Evolutionary conservation across 23 tunicate species (phyloP).

Genomic region (Ciona savignyi): DNA sequence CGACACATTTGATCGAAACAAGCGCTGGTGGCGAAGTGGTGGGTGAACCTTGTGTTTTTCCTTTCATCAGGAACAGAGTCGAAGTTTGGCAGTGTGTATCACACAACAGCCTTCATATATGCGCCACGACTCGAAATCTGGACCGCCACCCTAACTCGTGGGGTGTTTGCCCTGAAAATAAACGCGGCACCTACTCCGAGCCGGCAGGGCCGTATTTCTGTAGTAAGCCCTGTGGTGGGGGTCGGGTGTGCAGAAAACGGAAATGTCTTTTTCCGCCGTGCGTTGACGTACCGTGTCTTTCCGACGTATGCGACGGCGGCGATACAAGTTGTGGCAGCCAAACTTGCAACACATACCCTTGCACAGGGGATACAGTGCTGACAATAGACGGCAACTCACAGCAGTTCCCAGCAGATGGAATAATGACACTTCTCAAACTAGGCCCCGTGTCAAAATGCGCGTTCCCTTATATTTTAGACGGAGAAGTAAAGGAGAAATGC

Average conservation of each 20-base stretch:
- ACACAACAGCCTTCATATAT: constrained; percentile 3
- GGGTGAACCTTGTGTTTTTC: constrained; percentile 66
- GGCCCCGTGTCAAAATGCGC: constrained; percentile 34
- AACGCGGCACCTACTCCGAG: constrained; percentile 37
- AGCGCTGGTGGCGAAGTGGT: constrained; percentile 34
- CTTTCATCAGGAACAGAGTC: constrained; percentile 31
- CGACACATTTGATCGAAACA: constrained; percentile 8
- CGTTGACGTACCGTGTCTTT: neutral
- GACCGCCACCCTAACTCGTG: constrained; percentile 42
- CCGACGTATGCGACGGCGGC: neutral
- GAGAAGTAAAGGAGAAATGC: constrained; percentile 14
- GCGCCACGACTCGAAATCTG: constrained; percentile 38
- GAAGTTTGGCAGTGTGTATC: constrained; percentile 43
- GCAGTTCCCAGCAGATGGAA: constrained; percentile 35
- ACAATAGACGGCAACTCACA: constrained; percentile 45
- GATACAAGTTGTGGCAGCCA: neutral
- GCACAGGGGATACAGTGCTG: constrained; percentile 48
- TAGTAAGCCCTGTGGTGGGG: constrained; percentile 71
- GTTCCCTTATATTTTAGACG: constrained; percentile 59
- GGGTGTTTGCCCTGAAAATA: constrained; percentile 56
- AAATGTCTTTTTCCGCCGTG: constrained; percentile 69
- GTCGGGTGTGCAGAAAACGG: constrained; percentile 23
- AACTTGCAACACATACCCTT: constrained; percentile 34
- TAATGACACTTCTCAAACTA: constrained; percentile 4
- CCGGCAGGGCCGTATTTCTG: constrained; percentile 43